Conservation (phyloP, 2,113 vertebrate species). For the Todiramphus saurophagus region DNA sequence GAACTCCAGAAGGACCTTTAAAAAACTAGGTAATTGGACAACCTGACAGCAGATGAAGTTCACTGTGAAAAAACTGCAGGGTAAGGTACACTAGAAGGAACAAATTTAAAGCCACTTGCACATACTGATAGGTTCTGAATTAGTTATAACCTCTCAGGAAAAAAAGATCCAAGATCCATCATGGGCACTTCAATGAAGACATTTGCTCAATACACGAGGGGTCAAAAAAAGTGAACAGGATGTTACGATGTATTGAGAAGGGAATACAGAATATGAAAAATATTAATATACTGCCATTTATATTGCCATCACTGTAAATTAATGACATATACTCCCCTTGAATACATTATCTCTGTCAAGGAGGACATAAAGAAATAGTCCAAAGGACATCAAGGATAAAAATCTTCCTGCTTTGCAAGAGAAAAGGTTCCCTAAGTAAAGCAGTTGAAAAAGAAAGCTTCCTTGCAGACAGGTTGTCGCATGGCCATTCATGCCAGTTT, state of each 20-base stretch:
- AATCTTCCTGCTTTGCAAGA: not conserved
- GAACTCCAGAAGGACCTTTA: constrained; percentile 63
- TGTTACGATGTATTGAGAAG: constrained; percentile 44
- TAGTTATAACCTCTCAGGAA: constrained; percentile 60
- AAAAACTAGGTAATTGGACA: constrained; percentile 67
- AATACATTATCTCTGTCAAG: constrained; percentile 56
- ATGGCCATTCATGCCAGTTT: accelerated
- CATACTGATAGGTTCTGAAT: constrained; percentile 63
- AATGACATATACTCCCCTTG: constrained; percentile 47
- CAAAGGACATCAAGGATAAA: constrained; percentile 50
- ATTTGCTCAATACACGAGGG: constrained; percentile 54
- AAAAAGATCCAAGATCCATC: constrained; percentile 40
- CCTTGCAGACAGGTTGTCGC: not conserved
- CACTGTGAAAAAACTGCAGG: constrained; percentile 63
- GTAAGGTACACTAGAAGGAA: constrained; percentile 60
- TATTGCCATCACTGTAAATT: constrained; percentile 59
- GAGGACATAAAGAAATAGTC: constrained; percentile 50
- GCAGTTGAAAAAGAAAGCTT: not conserved
- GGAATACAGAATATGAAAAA: constrained; percentile 63
- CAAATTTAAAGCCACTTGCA: constrained; percentile 70
- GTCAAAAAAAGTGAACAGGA: constrained; percentile 60
- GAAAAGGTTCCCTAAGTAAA: not conserved
- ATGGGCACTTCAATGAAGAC: constrained; percentile 16
- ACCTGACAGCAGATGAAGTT: constrained; percentile 65
- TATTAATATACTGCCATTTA: constrained; percentile 66